Evolutionary conservation across 1,140 invertebrate genomes (phyloP), one percentile per base, ranked within the genome.

Genomic region (Zaprionus davidi): DNA sequence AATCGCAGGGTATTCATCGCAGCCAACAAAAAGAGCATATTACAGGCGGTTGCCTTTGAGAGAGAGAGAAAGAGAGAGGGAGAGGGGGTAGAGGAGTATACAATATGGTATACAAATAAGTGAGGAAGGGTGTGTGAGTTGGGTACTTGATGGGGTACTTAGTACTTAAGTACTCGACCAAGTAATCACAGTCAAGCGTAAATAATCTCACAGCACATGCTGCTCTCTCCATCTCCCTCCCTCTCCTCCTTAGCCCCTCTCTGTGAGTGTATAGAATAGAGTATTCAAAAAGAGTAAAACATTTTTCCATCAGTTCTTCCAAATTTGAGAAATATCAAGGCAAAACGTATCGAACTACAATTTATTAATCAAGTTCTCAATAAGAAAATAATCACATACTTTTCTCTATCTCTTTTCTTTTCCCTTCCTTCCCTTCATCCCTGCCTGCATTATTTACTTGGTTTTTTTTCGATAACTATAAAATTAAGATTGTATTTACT

Each of bases 11-110:
- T 51, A 51, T 51, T 22, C 34, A 31, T 26, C 6, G 31, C 22
- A 15, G 46, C 38, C 36, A 34, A 65, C 41, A 66, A 74, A 82
- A 85, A 73, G 78, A 88, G 76, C 85, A 88, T 90, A 87, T 84
- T 46, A 17, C 41, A 46, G 67, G 73, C 71, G 79, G 83, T 72
- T 77, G 70, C 67, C 71, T 78, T 88, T 87, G 56, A 57, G 34
- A 22, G 11, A 70, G 3, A 22, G 38, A 12, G n/a, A 36, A 12
- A 55, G 28, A 28, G 49, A 24, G 20, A 11, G 31, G 9, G 17
- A 15, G 24, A 56, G 20, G n/a, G 5, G 51, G 12, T 31, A 34
- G 31, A 31, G 9, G 31, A 9, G 9, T 31, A 31, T 3, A 11
- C 9, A 9, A 31, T n/a, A n/a, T n/a, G n/a, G n/a, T 31, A 3